Conservation (phyloP, 2,797 vertebrate genomes). For the Stomatorhinus walkeri region DNA sequence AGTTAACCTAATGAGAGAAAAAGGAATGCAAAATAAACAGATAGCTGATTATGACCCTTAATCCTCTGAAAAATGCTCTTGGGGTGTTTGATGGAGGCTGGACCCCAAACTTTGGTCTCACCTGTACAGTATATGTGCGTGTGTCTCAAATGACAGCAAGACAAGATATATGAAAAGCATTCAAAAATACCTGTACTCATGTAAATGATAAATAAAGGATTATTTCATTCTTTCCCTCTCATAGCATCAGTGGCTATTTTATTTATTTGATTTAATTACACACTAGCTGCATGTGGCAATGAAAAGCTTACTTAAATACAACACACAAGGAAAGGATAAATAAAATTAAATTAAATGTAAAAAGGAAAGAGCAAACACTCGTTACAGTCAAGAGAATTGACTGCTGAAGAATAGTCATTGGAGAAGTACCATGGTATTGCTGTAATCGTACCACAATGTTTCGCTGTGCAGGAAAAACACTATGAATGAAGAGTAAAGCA, state of each 20-base stretch:
- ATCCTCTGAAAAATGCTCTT: not conserved
- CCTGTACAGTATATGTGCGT: not conserved
- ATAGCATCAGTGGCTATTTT: not conserved
- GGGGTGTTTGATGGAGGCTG: not conserved
- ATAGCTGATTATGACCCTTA: constrained; percentile 9
- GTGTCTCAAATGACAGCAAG: not conserved
- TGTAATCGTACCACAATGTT: not conserved
- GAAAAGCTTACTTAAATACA: not conserved
- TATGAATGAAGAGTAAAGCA: not conserved
- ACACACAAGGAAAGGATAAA: not conserved
- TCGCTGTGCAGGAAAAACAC: not conserved
- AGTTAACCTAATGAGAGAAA: constrained; percentile 60
- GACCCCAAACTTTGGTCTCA: not conserved
- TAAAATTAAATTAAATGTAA: not conserved
- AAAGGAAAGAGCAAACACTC: not conserved
- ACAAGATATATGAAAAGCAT: not conserved
- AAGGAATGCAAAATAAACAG: constrained; percentile 53
- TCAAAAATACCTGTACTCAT: not conserved
- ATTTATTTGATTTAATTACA: not conserved
- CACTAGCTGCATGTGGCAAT: not conserved
- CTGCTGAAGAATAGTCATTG: not conserved
- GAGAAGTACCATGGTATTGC: not conserved
- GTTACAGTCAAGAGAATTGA: not conserved
- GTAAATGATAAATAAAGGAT: not conserved
- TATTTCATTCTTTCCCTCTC: not conserved